phyloP scores from a whole-genome alignment of 2,888 invertebrate genomes.

The Phyllotreta striolata region DNA sequence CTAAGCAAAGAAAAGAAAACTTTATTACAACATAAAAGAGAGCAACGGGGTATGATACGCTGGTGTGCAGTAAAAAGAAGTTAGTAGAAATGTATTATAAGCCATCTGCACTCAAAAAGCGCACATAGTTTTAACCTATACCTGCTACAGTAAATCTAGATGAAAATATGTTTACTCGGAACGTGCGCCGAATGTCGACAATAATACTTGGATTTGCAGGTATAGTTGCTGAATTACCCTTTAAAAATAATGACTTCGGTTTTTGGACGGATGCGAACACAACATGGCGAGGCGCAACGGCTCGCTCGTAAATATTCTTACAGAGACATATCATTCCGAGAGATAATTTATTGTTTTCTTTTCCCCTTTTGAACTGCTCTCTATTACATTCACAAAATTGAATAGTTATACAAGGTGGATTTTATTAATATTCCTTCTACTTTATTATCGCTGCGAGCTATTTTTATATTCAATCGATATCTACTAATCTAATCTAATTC shows the following conservation, averaged over 20 bases:
- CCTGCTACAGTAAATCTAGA: slow-evolving; percentile 45
- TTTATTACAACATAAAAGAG: slow-evolving; percentile 39
- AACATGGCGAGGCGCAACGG: slow-evolving; percentile 7
- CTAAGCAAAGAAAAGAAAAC: slow-evolving; percentile 36
- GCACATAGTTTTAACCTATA: slow-evolving; percentile 38
- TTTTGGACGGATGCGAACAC: slow-evolving; percentile 13
- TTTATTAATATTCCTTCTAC: background rate
- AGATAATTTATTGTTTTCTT: slow-evolving; percentile 19
- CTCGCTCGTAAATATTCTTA: slow-evolving; percentile 19
- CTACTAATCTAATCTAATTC: background rate
- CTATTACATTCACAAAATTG: slow-evolving; percentile 10
- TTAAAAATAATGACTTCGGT: slow-evolving; percentile 21
- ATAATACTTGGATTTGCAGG: slow-evolving; percentile 26
- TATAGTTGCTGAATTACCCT: slow-evolving; percentile 16
- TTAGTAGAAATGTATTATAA: slow-evolving; percentile 46
- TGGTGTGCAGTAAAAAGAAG: slow-evolving; percentile 41
- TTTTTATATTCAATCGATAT: slow-evolving; percentile 1
- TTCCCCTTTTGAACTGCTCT: slow-evolving; percentile 9
- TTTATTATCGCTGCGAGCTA: background rate
- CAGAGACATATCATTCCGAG: slow-evolving; percentile 9
- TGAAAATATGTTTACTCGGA: slow-evolving; percentile 45
- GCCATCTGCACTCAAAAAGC: slow-evolving; percentile 46
- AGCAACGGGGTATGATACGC: slow-evolving; percentile 37
- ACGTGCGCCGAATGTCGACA: slow-evolving; percentile 47
- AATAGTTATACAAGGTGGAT: slow-evolving; percentile 11